phyloP scores from a whole-genome alignment of 2,113 vertebrate genomes.

The Boleophthalmus pectinirostris region DNA sequence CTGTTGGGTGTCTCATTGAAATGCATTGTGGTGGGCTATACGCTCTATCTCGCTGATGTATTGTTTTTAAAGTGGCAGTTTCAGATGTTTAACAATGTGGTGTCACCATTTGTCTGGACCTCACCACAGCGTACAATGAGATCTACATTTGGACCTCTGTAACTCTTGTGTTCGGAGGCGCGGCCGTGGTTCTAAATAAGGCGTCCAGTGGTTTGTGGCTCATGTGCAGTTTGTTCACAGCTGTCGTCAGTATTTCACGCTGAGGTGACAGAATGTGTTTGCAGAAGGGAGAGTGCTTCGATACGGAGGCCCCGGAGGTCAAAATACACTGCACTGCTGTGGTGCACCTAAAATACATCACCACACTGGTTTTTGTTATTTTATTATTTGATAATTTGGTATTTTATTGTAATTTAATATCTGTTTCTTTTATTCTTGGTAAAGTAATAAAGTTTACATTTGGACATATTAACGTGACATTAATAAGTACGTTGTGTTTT shows the following conservation, averaged over 20 bases:
- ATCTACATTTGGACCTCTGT: neutral
- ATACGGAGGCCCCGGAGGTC: neutral
- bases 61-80: neutral
- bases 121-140: neutral
- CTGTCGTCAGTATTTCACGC: slow-evolving; percentile 3
- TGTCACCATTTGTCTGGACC: neutral
- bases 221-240: slow-evolving; percentile 6
- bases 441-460: too few relatives aligned
- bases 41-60: neutral
- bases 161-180: neutral
- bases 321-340: neutral
- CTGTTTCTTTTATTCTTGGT: too few relatives aligned
- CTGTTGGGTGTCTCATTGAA: neutral
- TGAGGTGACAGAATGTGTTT: neutral
- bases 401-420: too few relatives aligned
- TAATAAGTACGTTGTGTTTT: too few relatives aligned
- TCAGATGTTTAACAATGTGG: neutral
- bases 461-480: too few relatives aligned
- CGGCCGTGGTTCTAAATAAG: neutral
- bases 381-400: too few relatives aligned
- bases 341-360: too few relatives aligned
- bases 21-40: neutral
- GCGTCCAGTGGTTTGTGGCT: neutral
- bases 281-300: neutral
- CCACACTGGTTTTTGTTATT: too few relatives aligned